Percentiles rank a stretch among this genome's conserved stretches.
These are phyloP conservation scores for Varanus komodoensis DNA, from an alignment of 2,113 vertebrate genomes.

Conservation along the genomic window DNA sequence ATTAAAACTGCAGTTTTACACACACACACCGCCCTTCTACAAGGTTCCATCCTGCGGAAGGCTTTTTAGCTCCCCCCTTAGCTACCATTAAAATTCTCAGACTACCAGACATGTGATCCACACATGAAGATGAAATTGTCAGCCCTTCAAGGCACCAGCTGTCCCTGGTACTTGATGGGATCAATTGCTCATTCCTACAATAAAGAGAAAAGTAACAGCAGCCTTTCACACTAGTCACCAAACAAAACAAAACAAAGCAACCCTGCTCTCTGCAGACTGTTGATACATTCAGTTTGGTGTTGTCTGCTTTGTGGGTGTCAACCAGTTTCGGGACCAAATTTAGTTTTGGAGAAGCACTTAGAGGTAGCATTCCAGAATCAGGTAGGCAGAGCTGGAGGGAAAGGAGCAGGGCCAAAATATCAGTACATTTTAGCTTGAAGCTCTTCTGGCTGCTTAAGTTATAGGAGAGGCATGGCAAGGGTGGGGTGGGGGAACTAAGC, in stretches of 20 bases:
- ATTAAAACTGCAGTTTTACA: neutral
- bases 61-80: neutral
- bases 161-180: neutral
- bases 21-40: neutral
- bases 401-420: too few species aligned
- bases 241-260: neutral
- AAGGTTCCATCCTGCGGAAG: neutral
- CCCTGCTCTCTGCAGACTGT: too few species aligned
- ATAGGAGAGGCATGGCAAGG: too few species aligned
- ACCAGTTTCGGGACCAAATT: too few species aligned
- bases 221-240: neutral
- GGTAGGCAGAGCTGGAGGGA: too few species aligned
- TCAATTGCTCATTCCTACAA: neutral
- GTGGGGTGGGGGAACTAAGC: too few species aligned
- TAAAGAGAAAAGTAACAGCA: neutral
- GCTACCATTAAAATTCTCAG: neutral
- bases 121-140: neutral
- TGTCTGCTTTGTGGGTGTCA: too few species aligned
- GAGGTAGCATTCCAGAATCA: too few species aligned
- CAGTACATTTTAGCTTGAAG: too few species aligned
- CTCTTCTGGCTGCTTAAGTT: too few species aligned
- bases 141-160: neutral
- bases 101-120: neutral
- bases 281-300: too few species aligned
- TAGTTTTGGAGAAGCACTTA: too few species aligned